Evolutionary conservation across 2,113 vertebrate species (phyloP), one percentile per base, ranked within the genome.

Genomic region (Coptodon rendalli): DNA sequence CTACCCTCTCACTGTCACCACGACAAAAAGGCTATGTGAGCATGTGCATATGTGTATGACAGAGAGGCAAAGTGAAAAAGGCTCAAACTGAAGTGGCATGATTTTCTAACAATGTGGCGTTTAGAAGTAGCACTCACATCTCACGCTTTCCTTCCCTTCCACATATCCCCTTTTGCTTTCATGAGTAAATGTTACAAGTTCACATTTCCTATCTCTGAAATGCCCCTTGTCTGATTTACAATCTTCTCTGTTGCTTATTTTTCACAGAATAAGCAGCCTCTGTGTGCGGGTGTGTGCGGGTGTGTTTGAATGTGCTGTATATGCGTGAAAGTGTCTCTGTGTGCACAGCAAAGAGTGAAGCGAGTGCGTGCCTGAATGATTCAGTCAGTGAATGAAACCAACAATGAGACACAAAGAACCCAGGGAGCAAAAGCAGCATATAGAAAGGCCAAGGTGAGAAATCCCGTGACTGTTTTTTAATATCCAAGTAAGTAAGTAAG

Each of bases 341-440:
- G 22, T 17, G 71, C 14, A 38, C 22, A 13, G 73, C 45, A 13
- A 78, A 78, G 87, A 83, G 43, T 22, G 22, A 87, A 80, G 27
- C 1, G 1, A 61, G 80, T 9, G 40, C 45, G 45, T 57, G 81
- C 13, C 17, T 61, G 24, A 86, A 76, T 89, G 83, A 89, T 19
- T 90, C 88, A 90, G 71, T 71, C 57, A 27, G 82, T 90, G 92
- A 92, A 85, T 85, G 85, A 91, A 91, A 86, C 76, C 83, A 91
- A 88, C 81, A 91, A 86, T 52, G 66, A 86, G 80, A 91, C 78
- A 85, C 52, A 92, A 82, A 87, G 71, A 84, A 53, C 22, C 31
- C 36, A 53, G 63, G 5, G 50, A 83, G 63, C 9, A 38, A 88
- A 54, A 24, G 63, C 12, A 45, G 57, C 19, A 10, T 81, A 79